phyloP scores from a whole-genome alignment of 2,797 vertebrate species.

The Lates japonicus region DNA sequence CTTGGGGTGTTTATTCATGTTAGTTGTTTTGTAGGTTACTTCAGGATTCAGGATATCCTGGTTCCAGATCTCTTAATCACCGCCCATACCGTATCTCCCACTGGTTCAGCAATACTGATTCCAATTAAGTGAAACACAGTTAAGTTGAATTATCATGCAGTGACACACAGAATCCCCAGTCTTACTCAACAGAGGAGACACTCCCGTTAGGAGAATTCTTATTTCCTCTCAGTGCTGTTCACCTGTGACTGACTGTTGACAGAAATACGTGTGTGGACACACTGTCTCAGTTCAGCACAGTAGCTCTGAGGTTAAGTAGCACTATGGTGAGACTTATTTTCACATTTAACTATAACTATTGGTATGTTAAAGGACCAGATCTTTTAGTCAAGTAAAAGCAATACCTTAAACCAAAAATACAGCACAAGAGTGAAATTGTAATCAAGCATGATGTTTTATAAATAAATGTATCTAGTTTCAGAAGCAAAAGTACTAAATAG shows the following conservation, averaged over 20 bases:
- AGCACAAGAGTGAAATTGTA: too few species aligned
- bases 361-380: too few species aligned
- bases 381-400: too few species aligned
- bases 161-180: background rate
- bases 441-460: background rate
- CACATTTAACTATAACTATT: too few species aligned
- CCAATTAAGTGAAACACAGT: background rate
- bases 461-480: background rate
- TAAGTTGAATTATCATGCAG: fast-evolving
- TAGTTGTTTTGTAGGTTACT: background rate
- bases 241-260: background rate
- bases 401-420: too few species aligned
- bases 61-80: background rate
- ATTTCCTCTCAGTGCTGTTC: background rate
- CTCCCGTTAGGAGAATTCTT: constrained; percentile 17
- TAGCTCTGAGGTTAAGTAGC: background rate
- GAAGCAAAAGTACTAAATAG: background rate
- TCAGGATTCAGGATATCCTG: constrained; percentile 33
- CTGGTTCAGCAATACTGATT: background rate
- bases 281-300: background rate
- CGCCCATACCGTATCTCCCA: fast-evolving
- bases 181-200: background rate
- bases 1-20: background rate
- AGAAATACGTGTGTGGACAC: background rate
- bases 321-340: background rate